These are phyloP conservation scores for Dascillus cervinus DNA, from an alignment of 2,888 invertebrate species.

Conservation along the genomic window DNA sequence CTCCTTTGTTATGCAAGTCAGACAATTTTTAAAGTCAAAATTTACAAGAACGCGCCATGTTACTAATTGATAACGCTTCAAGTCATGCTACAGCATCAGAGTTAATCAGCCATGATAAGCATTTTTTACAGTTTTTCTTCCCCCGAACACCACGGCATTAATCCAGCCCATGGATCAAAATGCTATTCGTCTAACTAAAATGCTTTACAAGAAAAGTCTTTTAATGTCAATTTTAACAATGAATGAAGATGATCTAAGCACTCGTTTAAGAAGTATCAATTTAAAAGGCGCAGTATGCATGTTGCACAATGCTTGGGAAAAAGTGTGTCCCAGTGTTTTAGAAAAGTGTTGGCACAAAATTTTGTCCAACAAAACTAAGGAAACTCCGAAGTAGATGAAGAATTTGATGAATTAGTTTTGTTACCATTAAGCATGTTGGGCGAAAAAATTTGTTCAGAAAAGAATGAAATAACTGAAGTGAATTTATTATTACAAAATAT, in stretches of 20 bases:
- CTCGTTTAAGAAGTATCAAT: too few relatives aligned
- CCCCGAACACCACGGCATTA: conserved; percentile 13
- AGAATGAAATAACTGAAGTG: too few relatives aligned
- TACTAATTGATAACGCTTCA: conserved; percentile 5
- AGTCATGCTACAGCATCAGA: conserved; percentile 5
- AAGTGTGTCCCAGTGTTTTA: too few relatives aligned
- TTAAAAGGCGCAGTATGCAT: too few relatives aligned
- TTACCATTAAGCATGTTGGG: too few relatives aligned
- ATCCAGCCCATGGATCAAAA: conserved; percentile 16
- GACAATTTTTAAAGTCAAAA: conserved; percentile 4
- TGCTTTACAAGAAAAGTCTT: conserved; percentile 5
- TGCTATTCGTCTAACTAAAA: conserved; percentile 12
- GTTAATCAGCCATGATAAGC: conserved; percentile 12
- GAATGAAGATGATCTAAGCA: conserved; percentile 3
- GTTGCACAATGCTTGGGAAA: too few relatives aligned
- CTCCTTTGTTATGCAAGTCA: conserved; percentile 3
- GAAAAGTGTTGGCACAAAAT: too few relatives aligned
- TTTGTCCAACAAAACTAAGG: too few relatives aligned
- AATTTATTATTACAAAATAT: too few relatives aligned
- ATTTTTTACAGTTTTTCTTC: conserved; percentile 12
- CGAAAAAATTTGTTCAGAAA: too few relatives aligned
- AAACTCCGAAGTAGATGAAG: too few relatives aligned
- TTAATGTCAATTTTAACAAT: conserved; percentile 2
- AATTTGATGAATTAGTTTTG: too few relatives aligned
- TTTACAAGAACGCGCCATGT: conserved; percentile 3